Percentiles rank a stretch among this genome's conserved stretches.
phyloP scores from a whole-genome alignment of 2,797 vertebrate genomes.

The Fratercula arctica region DNA sequence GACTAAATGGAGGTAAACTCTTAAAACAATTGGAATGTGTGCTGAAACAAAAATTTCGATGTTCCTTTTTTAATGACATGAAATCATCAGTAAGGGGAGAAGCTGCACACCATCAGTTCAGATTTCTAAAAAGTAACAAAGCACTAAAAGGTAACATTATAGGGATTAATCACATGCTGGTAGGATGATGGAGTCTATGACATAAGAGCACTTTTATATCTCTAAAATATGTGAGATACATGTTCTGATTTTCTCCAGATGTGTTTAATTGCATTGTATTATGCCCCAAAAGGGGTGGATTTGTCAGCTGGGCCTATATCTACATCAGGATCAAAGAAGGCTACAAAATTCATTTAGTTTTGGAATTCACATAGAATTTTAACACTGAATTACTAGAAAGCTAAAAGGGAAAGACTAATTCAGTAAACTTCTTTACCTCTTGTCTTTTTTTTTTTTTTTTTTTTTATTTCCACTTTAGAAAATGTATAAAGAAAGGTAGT shows the following conservation, averaged over 20 bases:
- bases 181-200: not conserved
- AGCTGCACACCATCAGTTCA: not conserved
- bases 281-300: not conserved
- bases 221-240: not conserved
- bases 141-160: not conserved
- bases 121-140: not conserved
- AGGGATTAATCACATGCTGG: not conserved
- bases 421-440: not conserved
- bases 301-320: not conserved
- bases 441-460: not conserved
- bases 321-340: not conserved
- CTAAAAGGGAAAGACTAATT: not conserved
- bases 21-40: not conserved
- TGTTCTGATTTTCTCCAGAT: not conserved
- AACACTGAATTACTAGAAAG: not conserved
- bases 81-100: not conserved
- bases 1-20: not conserved
- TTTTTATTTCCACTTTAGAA: not conserved
- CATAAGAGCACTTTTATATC: not conserved
- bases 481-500: not conserved
- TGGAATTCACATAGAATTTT: not conserved
- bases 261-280: not conserved
- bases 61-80: not conserved
- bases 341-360: not conserved
- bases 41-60: not conserved